Evolutionary conservation across 2,797 vertebrate genomes (phyloP).

Genomic region (Sitta carolinensis): DNA sequence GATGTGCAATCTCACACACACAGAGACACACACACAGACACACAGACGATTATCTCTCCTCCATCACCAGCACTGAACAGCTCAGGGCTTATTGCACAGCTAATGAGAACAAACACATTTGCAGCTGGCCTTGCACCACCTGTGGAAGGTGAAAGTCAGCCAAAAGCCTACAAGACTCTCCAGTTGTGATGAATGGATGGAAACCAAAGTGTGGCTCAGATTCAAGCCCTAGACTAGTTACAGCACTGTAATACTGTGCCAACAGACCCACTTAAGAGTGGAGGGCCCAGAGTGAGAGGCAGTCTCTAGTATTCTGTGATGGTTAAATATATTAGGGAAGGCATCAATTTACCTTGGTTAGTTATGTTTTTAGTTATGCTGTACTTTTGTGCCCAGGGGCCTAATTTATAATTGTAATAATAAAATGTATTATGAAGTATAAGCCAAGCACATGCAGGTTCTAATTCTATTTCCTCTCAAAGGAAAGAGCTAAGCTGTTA

Average conservation of each 20-base stretch:
- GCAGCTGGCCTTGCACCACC: conserved; percentile 34
- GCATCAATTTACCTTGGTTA: conserved; percentile 39
- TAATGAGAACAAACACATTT: neutral
- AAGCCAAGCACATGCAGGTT: conserved; percentile 59
- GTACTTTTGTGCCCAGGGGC: conserved; percentile 23
- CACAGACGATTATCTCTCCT: neutral
- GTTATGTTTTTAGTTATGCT: conserved; percentile 26
- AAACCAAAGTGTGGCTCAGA: conserved; percentile 19
- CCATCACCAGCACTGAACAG: neutral
- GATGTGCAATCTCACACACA: neutral
- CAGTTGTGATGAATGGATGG: neutral
- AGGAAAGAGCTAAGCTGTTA: conserved; percentile 60
- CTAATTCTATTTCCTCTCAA: conserved; percentile 58
- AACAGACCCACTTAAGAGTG: neutral
- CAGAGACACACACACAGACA: neutral
- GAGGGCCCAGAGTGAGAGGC: neutral
- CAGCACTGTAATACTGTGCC: neutral
- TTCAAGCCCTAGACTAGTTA: conserved; percentile 20
- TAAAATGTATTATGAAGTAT: conserved; percentile 58
- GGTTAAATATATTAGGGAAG: conserved; percentile 16
- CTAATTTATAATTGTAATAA: conserved; percentile 56
- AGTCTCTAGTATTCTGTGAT: neutral
- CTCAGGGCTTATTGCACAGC: neutral
- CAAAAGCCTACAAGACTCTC: conserved; percentile 10
- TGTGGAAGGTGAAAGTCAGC: neutral